A percentile compares a stretch with the other conserved stretches of the same genome.
These are phyloP conservation scores for Ophion ventricosus DNA, from an alignment of 2,888 invertebrate species.

Conservation along the genomic window DNA sequence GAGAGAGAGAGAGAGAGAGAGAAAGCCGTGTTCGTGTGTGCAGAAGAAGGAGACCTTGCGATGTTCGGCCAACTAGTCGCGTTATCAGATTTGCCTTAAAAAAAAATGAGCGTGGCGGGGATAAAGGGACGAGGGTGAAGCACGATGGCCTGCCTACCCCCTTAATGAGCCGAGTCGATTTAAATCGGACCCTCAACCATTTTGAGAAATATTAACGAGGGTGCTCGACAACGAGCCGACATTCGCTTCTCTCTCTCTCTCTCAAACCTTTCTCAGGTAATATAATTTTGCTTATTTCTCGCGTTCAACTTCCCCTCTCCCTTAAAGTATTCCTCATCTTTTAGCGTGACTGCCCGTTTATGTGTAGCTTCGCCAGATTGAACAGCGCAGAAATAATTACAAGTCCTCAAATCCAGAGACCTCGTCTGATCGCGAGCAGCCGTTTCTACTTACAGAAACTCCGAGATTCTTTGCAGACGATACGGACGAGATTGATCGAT, in stretches of 20 bases:
- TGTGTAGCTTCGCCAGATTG: not conserved
- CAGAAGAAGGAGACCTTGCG: slow-evolving; percentile 10
- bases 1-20: no score
- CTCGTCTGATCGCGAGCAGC: slow-evolving; percentile 30
- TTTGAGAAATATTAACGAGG: slow-evolving; percentile 69
- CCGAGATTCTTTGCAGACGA: not conserved
- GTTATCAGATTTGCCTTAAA: slow-evolving; percentile 55
- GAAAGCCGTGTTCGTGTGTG: slow-evolving; percentile 31
- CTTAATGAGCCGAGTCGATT: slow-evolving; percentile 68
- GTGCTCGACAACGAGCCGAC: slow-evolving; percentile 29
- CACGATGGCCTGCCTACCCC: slow-evolving; percentile 54
- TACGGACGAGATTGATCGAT: no score
- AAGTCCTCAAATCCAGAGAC: not conserved
- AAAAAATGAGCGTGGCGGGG: slow-evolving; percentile 1
- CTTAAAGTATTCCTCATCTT: not conserved
- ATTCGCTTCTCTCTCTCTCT: not conserved
- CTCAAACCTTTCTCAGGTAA: slow-evolving; percentile 17
- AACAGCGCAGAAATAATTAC: slow-evolving; percentile 11
- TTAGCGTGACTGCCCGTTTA: not conserved
- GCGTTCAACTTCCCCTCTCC: not conserved
- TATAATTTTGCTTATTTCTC: slow-evolving; percentile 23
- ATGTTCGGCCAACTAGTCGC: slow-evolving; percentile 40
- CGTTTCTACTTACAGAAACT: slow-evolving; percentile 18
- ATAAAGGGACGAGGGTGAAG: not conserved
- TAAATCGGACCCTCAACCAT: slow-evolving; percentile 69